phyloP scores from a whole-genome alignment of 2,888 invertebrate species.

The Atherix ibis region DNA sequence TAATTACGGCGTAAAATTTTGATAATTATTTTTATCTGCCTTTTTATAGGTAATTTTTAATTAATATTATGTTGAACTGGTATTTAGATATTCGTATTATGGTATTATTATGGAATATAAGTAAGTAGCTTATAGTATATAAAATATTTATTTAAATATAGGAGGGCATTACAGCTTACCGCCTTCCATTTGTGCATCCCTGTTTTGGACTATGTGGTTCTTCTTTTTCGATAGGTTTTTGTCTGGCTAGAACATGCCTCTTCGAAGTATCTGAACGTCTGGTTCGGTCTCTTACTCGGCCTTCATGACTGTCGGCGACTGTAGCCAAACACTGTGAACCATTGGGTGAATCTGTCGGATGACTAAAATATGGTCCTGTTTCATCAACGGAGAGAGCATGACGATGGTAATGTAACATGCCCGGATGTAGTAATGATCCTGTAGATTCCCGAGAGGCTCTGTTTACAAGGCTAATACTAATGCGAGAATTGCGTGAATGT shows the following conservation, averaged over 20 bases:
- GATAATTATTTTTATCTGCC: no score
- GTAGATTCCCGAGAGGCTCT: slow-evolving; percentile 28
- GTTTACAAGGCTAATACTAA: slow-evolving; percentile 27
- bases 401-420: slow-evolving; percentile 43
- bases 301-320: slow-evolving; percentile 13
- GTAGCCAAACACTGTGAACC: slow-evolving; percentile 11
- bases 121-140: background rate
- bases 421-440: slow-evolving; percentile 39
- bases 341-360: slow-evolving; percentile 7
- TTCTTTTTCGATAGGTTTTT: slow-evolving; percentile 58
- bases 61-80: no score
- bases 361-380: slow-evolving; percentile 35
- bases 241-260: slow-evolving; percentile 57
- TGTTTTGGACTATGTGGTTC: slow-evolving; percentile 22
- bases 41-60: no score
- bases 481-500: slow-evolving; percentile 19
- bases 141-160: background rate
- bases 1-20: no score
- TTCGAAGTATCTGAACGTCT: slow-evolving; percentile 44
- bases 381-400: slow-evolving; percentile 75
- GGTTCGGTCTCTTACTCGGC: slow-evolving; percentile 45
- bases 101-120: background rate
- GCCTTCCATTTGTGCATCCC: slow-evolving; percentile 14
- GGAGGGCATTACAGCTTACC: background rate
- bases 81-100: no score